phyloP scores from a whole-genome alignment of 1,140 invertebrate species.

The Aricia agestis region DNA sequence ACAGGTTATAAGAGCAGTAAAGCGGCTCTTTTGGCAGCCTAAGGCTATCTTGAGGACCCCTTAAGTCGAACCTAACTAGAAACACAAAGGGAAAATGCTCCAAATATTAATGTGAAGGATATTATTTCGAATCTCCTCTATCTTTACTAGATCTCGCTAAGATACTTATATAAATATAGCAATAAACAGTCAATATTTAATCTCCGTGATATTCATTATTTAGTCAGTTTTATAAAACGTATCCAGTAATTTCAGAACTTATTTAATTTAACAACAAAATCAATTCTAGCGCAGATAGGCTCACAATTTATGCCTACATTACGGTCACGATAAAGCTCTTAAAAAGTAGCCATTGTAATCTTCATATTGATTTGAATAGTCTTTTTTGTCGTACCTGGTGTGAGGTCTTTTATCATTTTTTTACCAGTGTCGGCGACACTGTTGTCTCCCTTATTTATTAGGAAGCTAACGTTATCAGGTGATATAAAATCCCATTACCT shows the following conservation, averaged over 20 bases:
- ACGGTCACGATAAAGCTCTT: neutral
- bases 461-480: neutral
- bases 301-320: no score
- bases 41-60: neutral
- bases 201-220: no score
- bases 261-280: no score
- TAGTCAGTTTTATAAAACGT: no score
- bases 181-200: no score
- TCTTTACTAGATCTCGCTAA: neutral
- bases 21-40: neutral
- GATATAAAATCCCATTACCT: constrained; percentile 1
- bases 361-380: constrained; percentile 11
- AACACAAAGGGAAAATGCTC: neutral
- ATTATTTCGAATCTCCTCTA: neutral
- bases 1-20: neutral
- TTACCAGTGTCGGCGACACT: neutral
- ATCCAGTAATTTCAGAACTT: no score
- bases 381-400: constrained; percentile 15
- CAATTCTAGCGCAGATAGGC: no score
- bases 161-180: no score
- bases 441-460: constrained; percentile 16
- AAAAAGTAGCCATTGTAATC: constrained; percentile 14
- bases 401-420: constrained; percentile 9
- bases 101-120: no score
- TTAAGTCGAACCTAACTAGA: neutral